Evolutionary conservation across 1,140 invertebrate species (phyloP).

Genomic region (Paracyclopina nana): DNA sequence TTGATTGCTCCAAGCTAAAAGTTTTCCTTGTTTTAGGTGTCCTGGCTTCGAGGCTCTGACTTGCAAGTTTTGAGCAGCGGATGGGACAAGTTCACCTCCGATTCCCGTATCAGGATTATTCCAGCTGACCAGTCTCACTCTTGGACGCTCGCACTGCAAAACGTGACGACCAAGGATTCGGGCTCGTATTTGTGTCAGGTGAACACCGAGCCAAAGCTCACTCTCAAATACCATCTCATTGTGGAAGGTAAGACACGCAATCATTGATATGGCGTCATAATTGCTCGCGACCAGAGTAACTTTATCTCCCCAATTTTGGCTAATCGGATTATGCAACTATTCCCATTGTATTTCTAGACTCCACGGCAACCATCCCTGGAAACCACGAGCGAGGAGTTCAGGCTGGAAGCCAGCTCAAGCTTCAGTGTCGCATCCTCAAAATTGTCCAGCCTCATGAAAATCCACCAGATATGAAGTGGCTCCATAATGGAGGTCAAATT

Average conservation of each 20-base stretch:
- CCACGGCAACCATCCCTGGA: slow-evolving; percentile 1
- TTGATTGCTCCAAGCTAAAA: no score
- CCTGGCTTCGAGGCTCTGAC: slow-evolving; percentile 1
- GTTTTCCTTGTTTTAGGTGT: slow-evolving; percentile 2
- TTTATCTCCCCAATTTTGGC: background rate
- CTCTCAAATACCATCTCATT: slow-evolving; percentile 19
- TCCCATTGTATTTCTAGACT: background rate
- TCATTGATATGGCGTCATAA: background rate
- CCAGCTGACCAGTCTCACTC: background rate
- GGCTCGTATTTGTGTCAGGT: slow-evolving; percentile 22
- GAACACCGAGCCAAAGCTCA: slow-evolving; percentile 21
- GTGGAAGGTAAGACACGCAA: slow-evolving; percentile 19
- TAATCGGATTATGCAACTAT: background rate
- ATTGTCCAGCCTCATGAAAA: background rate
- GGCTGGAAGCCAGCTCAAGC: background rate
- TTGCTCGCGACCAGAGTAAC: no score
- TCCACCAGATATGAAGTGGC: background rate
- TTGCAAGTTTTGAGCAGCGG: slow-evolving; percentile 1
- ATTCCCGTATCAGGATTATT: background rate
- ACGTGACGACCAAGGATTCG: slow-evolving; percentile 16
- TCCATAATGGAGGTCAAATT: background rate
- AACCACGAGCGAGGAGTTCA: slow-evolving; percentile 1
- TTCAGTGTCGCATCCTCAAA: background rate
- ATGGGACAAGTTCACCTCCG: background rate
- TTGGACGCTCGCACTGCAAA: background rate